Conservation (phyloP, 2,888 invertebrate genomes). For the Deilephila porcellus region DNA sequence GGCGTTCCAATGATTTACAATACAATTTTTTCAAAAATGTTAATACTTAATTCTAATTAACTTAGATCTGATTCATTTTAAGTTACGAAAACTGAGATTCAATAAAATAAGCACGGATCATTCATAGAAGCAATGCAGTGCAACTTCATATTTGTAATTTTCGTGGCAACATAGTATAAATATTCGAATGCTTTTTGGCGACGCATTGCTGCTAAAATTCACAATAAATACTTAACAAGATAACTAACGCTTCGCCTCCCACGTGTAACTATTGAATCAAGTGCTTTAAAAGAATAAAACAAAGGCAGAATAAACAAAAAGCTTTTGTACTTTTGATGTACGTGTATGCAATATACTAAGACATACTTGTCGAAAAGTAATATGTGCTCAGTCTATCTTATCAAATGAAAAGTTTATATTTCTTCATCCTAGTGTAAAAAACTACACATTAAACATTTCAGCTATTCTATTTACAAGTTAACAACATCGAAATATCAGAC, state of each 20-base stretch:
- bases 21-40: constrained; percentile 73
- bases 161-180: background rate
- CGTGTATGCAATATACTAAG: constrained; percentile 43
- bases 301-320: constrained; percentile 25
- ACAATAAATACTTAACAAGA: constrained; percentile 52
- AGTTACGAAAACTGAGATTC: constrained; percentile 55
- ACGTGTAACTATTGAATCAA: background rate
- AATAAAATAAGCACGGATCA: constrained; percentile 47
- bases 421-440: constrained; percentile 42
- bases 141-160: constrained; percentile 40
- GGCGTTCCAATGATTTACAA: constrained; percentile 71
- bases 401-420: constrained; percentile 42
- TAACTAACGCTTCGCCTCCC: background rate
- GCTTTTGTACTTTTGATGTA: constrained; percentile 50
- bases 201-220: constrained; percentile 44
- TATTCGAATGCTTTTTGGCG: constrained; percentile 39
- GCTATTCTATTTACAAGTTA: constrained; percentile 65
- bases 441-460: constrained; percentile 40
- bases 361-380: constrained; percentile 49
- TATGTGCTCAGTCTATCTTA: constrained; percentile 66
- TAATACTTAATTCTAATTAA: constrained; percentile 69
- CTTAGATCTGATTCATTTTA: constrained; percentile 62
- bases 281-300: background rate
- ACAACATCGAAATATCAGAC: constrained; percentile 58
- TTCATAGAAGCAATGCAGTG: constrained; percentile 35